Base-by-base conservation (phyloP, 2,797 vertebrate genomes). In the Melanotaenia boesemani region DNA sequence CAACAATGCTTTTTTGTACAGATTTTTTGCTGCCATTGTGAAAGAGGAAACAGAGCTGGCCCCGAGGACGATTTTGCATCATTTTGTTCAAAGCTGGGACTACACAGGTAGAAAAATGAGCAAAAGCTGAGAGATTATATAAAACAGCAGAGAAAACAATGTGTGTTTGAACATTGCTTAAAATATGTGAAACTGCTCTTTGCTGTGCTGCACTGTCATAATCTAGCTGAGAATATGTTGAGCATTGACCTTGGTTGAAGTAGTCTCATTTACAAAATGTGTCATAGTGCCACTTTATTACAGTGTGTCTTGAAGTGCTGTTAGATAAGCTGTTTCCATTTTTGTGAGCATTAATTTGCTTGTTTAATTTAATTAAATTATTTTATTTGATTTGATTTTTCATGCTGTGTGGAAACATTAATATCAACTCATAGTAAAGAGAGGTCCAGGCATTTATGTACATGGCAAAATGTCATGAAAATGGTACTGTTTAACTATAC, bases 61-160 rank as follows among this genome's bases (percentile, higher is more conserved):
- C 73, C 61, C 6, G 9, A 61, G 28, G 65, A 60, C 6, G 9
- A 36, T 81, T 76, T 73, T 28, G 67, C 22, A 46, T 7, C 10
- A 30, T 58, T 72, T 28, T 59, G 61, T 77, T 71, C 73, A 74
- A 41, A 70, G 32, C 63, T 74, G 70, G 61, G 24, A 65, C 34
- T 1, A 3, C 13, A 54, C 37, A 4, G 28, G 20, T 9, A 20
- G 18, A 61, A 62, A 82, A 48, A 56, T 13, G 8, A 67, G 44
- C 39, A 77, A 70, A 80, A 62, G 34, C 24, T 61, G 46, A 58
- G 37, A 46, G 60, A 74, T 67, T 74, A 48, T 15, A 48, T 3
- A 6, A 63, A 24, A 41, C 72, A 72, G 48, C 72, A 75, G 73
- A 39, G 50, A 62, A 86, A 77, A 81, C 62, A 75, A n/a, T 30